A percentile compares a stretch with the other conserved stretches of the same genome.
Conservation (phyloP, 2,113 vertebrate species). For the Anoura caudifer region DNA sequence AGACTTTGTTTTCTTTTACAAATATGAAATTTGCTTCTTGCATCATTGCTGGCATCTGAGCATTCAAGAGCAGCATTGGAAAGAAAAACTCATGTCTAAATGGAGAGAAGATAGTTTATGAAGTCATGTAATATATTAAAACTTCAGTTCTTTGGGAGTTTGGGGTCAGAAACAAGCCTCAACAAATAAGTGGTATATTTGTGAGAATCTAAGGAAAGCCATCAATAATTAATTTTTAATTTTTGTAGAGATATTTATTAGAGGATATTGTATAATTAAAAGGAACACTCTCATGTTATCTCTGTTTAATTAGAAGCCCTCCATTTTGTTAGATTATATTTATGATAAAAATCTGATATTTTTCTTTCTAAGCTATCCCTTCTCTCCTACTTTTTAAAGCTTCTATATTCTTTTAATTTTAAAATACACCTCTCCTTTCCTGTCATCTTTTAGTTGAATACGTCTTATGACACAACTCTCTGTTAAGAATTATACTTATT, state of each 20-base stretch:
- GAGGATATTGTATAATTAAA: neutral
- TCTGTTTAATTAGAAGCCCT: neutral
- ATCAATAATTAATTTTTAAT: neutral
- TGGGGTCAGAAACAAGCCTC: neutral
- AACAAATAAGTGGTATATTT: neutral
- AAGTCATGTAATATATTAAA: neutral
- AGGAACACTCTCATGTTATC: neutral
- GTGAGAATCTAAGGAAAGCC: neutral
- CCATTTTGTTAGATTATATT: neutral
- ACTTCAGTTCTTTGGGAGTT: neutral
- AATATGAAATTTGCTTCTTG: neutral
- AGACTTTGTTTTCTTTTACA: neutral
- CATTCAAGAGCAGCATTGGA: neutral
- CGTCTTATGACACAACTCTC: neutral
- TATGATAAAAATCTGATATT: neutral
- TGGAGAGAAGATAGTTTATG: neutral
- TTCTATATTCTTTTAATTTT: neutral
- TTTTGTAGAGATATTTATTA: neutral
- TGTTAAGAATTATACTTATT: neutral
- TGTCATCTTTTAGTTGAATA: slow-evolving; percentile 2
- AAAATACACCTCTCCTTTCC: neutral
- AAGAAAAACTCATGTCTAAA: neutral
- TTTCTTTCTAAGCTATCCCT: neutral
- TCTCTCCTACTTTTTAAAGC: neutral
- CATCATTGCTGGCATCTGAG: neutral